Conservation (phyloP, 2,888 invertebrate species). For the Andrena marginata region DNA sequence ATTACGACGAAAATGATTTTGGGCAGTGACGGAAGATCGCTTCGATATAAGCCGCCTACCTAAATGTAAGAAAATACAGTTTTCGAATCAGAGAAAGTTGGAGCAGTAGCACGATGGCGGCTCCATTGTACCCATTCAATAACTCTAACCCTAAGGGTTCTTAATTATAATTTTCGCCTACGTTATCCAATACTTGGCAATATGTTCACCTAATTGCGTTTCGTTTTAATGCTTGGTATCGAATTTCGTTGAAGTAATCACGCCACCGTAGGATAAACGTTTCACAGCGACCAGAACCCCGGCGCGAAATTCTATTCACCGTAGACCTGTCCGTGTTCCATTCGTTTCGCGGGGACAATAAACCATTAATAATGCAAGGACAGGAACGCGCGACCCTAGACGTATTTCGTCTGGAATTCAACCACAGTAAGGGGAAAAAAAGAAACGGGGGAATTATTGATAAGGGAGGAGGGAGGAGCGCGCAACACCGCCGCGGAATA, state of each 20-base stretch:
- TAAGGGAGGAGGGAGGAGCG: neutral
- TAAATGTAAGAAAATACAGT: no score
- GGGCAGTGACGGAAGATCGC: no score
- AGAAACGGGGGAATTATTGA: conserved; percentile 34
- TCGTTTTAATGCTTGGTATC: neutral
- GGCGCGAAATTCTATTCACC: conserved; percentile 2
- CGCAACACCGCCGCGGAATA: neutral
- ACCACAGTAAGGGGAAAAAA: conserved; percentile 27
- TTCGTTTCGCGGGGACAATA: neutral
- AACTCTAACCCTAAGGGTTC: neutral
- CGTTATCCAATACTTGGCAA: neutral
- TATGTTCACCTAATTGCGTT: neutral
- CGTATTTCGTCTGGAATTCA: conserved; percentile 19
- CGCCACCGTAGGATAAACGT: neutral
- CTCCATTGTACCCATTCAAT: no score
- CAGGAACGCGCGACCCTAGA: conserved; percentile 11
- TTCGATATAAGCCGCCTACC: no score
- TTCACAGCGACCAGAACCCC: neutral
- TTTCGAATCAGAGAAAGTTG: no score
- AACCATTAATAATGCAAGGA: conserved; percentile 35
- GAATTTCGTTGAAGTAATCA: conserved; percentile 21
- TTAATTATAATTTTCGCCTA: neutral
- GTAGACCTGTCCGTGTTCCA: neutral
- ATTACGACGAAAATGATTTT: no score
- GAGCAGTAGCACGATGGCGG: no score